These are phyloP conservation scores for Olivierus martensii DNA, from an alignment of 1,140 invertebrate species.

Conservation along the genomic window DNA sequence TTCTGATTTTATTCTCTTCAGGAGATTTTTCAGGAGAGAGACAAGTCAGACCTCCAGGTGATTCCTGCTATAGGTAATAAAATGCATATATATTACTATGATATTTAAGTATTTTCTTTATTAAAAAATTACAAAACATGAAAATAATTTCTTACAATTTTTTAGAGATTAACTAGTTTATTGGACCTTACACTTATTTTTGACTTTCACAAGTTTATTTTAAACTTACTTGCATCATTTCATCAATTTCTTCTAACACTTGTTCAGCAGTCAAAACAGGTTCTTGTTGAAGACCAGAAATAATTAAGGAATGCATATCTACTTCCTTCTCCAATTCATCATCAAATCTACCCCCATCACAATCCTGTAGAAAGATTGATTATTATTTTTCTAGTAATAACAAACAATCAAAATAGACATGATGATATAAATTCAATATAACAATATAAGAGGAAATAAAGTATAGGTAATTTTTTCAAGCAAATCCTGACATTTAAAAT, in stretches of 20 bases:
- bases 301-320: slow-evolving; percentile 91
- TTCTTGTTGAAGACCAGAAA: slow-evolving; percentile 67
- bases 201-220: too few relatives aligned
- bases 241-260: slow-evolving; percentile 87
- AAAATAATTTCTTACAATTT: too few relatives aligned
- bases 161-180: too few relatives aligned
- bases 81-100: background rate
- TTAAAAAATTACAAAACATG: too few relatives aligned
- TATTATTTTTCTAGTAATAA: too few relatives aligned
- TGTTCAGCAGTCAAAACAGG: slow-evolving; percentile 91
- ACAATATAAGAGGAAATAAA: too few relatives aligned
- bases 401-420: too few relatives aligned
- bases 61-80: slow-evolving; percentile 6
- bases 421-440: too few relatives aligned
- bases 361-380: slow-evolving; percentile 11
- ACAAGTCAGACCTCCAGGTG: slow-evolving; percentile 3
- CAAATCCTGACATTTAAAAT: too few relatives aligned
- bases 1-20: slow-evolving; percentile 11
- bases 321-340: slow-evolving; percentile 89
- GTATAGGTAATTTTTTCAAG: too few relatives aligned
- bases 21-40: slow-evolving; percentile 10
- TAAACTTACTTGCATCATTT: slow-evolving; percentile 75
- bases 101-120: too few relatives aligned
- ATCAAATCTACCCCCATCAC: slow-evolving; percentile 47
- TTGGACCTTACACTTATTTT: too few relatives aligned